Percentiles rank a stretch among this genome's conserved stretches.
Conservation (phyloP, 2,113 vertebrate species). For the Sus scrofa region T2T-Sscrofa CM000820.6:70447001-70447500, state of each 20-base stretch:
- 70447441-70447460: no score
- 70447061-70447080: slow-evolving; percentile 25
- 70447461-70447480: no score
- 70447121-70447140: neutral
- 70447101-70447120: neutral
- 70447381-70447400: no score
- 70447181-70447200: slow-evolving; percentile 3
- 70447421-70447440: no score
- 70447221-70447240: neutral
- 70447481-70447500: no score
- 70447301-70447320: no score
- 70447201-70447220: neutral
- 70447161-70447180: neutral
- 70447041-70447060: neutral
- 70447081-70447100: neutral
- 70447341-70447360: no score
- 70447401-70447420: no score
- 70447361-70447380: no score
- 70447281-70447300: no score
- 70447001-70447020: neutral
- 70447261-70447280: neutral
- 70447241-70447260: neutral
- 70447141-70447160: neutral
- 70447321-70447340: no score
- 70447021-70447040: neutral